These are phyloP conservation scores for Ptyas mucosa DNA, from an alignment of 2,113 vertebrate species.

Conservation along the genomic window DNA sequence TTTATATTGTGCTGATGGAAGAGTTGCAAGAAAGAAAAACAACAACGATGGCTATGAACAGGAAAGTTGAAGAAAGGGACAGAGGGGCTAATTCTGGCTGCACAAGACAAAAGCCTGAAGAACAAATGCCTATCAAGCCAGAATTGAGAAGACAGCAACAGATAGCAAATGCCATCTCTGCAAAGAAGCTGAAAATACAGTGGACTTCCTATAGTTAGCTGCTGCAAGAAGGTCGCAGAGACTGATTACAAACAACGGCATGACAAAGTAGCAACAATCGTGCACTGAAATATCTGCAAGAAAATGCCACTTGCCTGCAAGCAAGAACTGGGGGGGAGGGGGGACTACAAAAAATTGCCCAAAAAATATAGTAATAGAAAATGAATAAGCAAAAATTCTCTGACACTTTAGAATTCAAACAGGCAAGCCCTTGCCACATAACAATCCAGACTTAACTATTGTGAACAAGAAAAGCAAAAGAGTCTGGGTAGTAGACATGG, in stretches of 20 bases:
- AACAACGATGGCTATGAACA: neutral
- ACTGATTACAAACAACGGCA: neutral
- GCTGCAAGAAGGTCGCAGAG: neutral
- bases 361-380: neutral
- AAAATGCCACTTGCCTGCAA: neutral
- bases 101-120: neutral
- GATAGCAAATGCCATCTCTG: neutral
- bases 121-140: neutral
- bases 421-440: neutral
- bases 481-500: neutral
- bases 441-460: neutral
- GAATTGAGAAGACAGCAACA: neutral
- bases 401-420: neutral
- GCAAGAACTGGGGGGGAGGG: neutral
- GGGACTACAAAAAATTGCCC: neutral
- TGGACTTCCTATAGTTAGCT: neutral
- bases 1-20: conserved; percentile 20
- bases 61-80: neutral
- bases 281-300: neutral
- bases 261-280: neutral
- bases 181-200: neutral
- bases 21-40: neutral
- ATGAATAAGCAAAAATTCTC: neutral
- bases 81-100: neutral
- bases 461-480: neutral